Percentiles rank a stretch among this genome's conserved stretches.
Evolutionary conservation across 2,797 vertebrate species (phyloP).

Genomic region (Naso thynnoides): DNA sequence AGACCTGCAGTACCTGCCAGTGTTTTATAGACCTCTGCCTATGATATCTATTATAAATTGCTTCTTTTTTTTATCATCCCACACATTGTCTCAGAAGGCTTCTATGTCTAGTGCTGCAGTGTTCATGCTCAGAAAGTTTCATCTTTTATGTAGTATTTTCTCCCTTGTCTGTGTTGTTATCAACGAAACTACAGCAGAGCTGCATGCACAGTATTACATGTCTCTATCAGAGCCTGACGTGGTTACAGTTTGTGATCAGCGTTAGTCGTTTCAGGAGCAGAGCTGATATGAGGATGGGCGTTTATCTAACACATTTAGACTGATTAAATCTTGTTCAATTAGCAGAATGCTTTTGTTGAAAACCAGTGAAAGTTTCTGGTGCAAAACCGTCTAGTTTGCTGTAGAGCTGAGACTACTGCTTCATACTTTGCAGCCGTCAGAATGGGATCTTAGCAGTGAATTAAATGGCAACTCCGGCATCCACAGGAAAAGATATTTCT

Average conservation of each 20-base stretch:
- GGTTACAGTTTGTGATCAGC: conserved; percentile 9
- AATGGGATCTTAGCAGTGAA: neutral
- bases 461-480: neutral
- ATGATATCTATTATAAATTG: conserved; percentile 71
- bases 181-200: conserved; percentile 44
- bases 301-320: conserved; percentile 3
- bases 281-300: conserved; percentile 16
- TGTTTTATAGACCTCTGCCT: conserved; percentile 67
- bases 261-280: conserved; percentile 20
- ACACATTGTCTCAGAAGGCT: conserved; percentile 83
- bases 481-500: conserved; percentile 6
- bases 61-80: conserved; percentile 79
- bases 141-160: conserved; percentile 68
- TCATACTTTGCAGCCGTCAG: conserved; percentile 9
- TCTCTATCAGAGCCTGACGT: conserved; percentile 53
- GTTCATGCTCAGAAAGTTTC: conserved; percentile 74
- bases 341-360: conserved; percentile 14
- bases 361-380: conserved; percentile 3
- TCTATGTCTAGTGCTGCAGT: conserved; percentile 75
- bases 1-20: conserved; percentile 67
- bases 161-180: conserved; percentile 69
- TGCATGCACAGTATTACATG: conserved; percentile 67
- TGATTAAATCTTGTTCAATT: conserved; percentile 6
- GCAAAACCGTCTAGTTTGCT: conserved; percentile 7
- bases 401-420: neutral